Evolutionary conservation across 1,140 invertebrate species (phyloP).

Genomic region (Dermatophagoides farinae): DNA sequence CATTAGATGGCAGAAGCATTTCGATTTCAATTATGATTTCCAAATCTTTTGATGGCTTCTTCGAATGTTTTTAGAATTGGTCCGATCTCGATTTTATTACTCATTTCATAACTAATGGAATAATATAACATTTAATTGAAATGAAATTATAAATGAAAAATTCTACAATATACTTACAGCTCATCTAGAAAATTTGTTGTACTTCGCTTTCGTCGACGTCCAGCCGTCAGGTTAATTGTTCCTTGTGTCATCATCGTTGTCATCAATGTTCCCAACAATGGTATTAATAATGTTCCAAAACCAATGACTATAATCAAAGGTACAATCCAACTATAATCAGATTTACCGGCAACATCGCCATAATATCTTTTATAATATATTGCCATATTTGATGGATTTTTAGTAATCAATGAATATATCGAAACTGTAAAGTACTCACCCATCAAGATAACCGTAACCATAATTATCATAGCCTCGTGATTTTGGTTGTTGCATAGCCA

Average conservation of each 20-base stretch:
- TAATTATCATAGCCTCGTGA: constrained; percentile 4
- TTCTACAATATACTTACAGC: background rate
- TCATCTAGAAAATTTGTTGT: background rate
- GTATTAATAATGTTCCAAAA: constrained; percentile 14
- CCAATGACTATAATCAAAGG: constrained; percentile 15
- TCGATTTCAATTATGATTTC: no score
- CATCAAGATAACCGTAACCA: background rate
- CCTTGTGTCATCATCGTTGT: constrained; percentile 14
- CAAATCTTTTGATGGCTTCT: no score
- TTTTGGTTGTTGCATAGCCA: background rate
- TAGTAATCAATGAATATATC: background rate
- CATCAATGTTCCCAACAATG: constrained; percentile 11
- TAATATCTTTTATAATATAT: background rate
- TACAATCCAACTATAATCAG: constrained; percentile 13
- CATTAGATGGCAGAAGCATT: no score
- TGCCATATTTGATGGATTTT: background rate
- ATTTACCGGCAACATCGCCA: constrained; percentile 8
- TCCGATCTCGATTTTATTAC: no score
- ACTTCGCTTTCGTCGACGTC: background rate
- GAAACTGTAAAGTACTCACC: background rate
- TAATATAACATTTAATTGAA: no score
- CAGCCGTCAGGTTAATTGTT: constrained; percentile 13
- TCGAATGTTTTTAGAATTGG: no score
- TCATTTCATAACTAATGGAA: no score
- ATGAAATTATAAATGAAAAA: no score